Percentiles rank a stretch among this genome's conserved stretches.
Conservation (phyloP, 2,888 invertebrate species). For the Eupithecia abbreviata region DNA sequence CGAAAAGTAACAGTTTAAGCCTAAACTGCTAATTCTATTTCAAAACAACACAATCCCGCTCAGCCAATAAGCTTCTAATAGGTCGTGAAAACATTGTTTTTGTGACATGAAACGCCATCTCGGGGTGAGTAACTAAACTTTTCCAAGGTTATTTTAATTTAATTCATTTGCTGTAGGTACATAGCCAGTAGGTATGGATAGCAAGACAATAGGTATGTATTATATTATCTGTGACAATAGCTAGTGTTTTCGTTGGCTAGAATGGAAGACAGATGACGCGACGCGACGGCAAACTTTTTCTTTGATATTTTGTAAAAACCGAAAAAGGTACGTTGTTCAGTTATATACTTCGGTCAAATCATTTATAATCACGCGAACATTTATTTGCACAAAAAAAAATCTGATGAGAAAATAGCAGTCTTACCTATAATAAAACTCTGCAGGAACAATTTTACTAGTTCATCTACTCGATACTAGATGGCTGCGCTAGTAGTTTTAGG, state of each 20-base stretch:
- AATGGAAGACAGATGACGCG: too few species aligned
- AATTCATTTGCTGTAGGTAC: not conserved
- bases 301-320: not conserved
- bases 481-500: constrained; percentile 9
- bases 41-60: constrained; percentile 68
- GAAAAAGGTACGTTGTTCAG: too few species aligned
- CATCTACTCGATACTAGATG: constrained; percentile 35
- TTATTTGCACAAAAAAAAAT: not conserved
- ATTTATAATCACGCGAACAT: not conserved
- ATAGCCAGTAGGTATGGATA: not conserved
- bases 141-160: constrained; percentile 39
- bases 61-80: constrained; percentile 62
- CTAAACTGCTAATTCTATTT: constrained; percentile 71
- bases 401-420: not conserved
- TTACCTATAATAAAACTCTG: not conserved
- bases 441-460: not conserved
- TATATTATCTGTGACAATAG: too few species aligned
- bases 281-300: not conserved
- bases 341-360: too few species aligned
- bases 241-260: too few species aligned
- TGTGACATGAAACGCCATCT: constrained; percentile 64
- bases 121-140: constrained; percentile 36
- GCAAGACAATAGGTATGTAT: not conserved
- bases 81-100: constrained; percentile 68
- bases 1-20: constrained; percentile 61